Evolutionary conservation across 35 echinoderm and acorn worm genomes (phyloP).

Genomic region (Apostichopus japonicus): DNA sequence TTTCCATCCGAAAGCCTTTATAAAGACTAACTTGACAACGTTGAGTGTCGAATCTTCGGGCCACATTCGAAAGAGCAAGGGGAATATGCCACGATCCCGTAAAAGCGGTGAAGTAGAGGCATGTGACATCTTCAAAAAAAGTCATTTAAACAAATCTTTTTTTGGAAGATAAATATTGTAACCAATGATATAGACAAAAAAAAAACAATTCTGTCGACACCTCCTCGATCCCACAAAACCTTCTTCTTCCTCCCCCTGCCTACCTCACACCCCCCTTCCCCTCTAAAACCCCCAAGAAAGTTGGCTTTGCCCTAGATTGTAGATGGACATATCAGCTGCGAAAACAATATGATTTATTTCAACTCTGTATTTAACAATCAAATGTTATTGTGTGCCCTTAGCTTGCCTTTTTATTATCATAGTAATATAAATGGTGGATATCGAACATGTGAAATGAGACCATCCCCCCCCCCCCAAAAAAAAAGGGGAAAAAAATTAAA

Average conservation of each 20-base stretch:
- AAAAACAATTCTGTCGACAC: neutral
- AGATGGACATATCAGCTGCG: too few relatives aligned
- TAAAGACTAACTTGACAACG: constrained; percentile 77
- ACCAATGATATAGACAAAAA: neutral
- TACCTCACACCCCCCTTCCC: neutral
- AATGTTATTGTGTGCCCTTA: too few relatives aligned
- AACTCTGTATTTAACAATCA: too few relatives aligned
- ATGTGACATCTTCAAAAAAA: constrained; percentile 72
- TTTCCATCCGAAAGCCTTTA: constrained; percentile 75
- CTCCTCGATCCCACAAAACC: neutral
- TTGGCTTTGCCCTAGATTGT: too few relatives aligned
- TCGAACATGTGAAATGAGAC: too few relatives aligned
- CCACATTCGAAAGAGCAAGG: constrained; percentile 84
- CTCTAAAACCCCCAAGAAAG: neutral
- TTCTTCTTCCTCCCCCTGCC: neutral
- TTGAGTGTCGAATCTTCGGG: constrained; percentile 84
- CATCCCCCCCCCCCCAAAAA: too few relatives aligned
- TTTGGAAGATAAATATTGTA: neutral
- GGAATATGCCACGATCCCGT: constrained; percentile 74
- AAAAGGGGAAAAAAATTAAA: too few relatives aligned
- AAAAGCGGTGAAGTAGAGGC: constrained; percentile 79
- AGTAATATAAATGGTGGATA: too few relatives aligned
- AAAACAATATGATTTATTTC: too few relatives aligned
- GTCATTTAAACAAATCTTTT: neutral
- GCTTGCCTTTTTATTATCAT: too few relatives aligned